Evolutionary conservation across 2,113 vertebrate genomes (phyloP), one percentile per base, ranked within the genome.

Genomic region (Megaceryle maxima): DNA sequence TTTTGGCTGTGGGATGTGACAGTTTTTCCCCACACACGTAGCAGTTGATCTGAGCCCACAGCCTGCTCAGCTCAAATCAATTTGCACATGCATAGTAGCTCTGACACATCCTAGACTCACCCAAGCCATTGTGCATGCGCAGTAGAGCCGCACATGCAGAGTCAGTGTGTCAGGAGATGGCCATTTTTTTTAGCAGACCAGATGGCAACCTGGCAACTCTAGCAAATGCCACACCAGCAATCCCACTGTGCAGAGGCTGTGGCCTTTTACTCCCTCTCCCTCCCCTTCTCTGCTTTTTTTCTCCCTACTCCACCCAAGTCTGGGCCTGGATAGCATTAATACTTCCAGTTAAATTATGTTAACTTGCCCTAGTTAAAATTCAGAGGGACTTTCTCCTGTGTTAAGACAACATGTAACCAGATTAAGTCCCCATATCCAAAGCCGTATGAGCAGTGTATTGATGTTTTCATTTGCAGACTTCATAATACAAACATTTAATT

Each of bases 181-280:
- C 83, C 90, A 28, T 88, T 94, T 95, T 72, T 94, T 70, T 68
- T 9, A 92, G 29, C 43, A 67, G 95, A 83, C 68, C 95, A 97
- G 94, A 96, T 93, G 96, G 95, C 96, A 97, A 95, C 94, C 95
- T 95, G 95, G 95, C 95, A 93, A 39, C 92, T 81, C 86, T 1
- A 55, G 76, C 80, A 67, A 94, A 88, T 39, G 91, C 96, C 94
- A 97, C 91, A 90, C 91, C 91, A 62, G 76, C 0, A 0, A 77
- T 86, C 94, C 92, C 37, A 28, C 91, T 78, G 88, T 5, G 88
- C 83, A 66, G 56, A 76, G 76, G 72, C 83, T 53, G 51, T 25
- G 86, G 76, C 94, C 88, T 88, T 74, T 90, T 26, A 43, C 56
- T 59, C 86, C 63, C 31, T 31, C 37, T 90, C 72, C 81, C 59